Evolutionary conservation across 2,888 invertebrate genomes (phyloP).

Genomic region (Cantharis rufa): DNA sequence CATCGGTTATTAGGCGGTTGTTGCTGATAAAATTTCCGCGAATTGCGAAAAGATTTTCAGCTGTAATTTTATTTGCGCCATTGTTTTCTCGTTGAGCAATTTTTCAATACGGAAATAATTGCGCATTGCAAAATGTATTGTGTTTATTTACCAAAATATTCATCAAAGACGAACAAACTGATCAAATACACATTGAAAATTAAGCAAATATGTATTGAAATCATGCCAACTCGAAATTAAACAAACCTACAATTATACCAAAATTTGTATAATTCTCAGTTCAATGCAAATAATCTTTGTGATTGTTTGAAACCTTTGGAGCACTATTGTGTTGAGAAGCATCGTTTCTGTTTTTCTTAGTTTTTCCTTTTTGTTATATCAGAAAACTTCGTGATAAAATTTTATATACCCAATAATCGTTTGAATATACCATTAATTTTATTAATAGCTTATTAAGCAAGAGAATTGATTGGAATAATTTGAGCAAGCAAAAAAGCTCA

Average conservation of each 20-base stretch:
- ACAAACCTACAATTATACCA: neutral
- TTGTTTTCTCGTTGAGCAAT: neutral
- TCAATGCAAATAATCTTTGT: neutral
- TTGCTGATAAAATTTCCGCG: neutral
- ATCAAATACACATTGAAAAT: neutral
- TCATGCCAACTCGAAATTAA: neutral
- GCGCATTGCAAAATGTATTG: neutral
- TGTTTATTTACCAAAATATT: neutral
- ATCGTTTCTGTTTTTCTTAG: neutral
- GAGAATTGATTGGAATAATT: neutral
- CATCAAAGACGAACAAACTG: neutral
- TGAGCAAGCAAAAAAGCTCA: neutral
- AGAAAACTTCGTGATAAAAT: neutral
- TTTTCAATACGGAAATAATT: neutral
- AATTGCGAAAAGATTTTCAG: neutral
- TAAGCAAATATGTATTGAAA: neutral
- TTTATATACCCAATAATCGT: neutral
- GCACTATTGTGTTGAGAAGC: neutral
- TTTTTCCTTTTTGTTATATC: neutral
- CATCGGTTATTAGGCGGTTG: neutral
- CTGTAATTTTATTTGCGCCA: neutral
- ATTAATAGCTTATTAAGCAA: neutral
- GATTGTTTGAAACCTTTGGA: neutral
- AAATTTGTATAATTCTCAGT: neutral
- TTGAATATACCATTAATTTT: neutral